Base-by-base conservation (phyloP, 2,888 invertebrate species). In the Brachypterus glaber region DNA sequence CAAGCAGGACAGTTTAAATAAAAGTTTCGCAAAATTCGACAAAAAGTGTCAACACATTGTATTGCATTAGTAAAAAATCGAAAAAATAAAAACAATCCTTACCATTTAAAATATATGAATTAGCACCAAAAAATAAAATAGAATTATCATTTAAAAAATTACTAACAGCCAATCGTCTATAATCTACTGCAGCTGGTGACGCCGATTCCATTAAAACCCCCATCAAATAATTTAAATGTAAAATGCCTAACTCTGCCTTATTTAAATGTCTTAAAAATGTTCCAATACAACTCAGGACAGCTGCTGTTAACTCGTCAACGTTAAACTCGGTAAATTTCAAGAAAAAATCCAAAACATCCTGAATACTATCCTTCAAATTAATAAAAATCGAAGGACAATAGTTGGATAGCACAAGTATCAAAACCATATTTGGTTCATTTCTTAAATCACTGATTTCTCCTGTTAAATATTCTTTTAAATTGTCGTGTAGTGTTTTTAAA, bases 301-400 rank as follows among this genome's bases (percentile, higher is more conserved):
- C 53, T 47, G 58, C 52, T 25, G 53, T 54, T 40, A 61, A 45
- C 42, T 62, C 58, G 32, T 60, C 58, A 35, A 58, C 52, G 44
- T 18, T 58, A 45, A 48, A 45, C 38, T 48, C 42, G 39, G 56
- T 55, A 35, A 53, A 52, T 8, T 41, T 41, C 26, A 55, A 34
- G 21, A 63, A 49, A 43, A 52, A 55, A 42, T 56, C 50, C 32
- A 62, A 38, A n/a, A 54, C 52, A 27, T 57, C 53, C 39, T 56
- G 51, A 36, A 51, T 53, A 13, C 47, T 51, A 25, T 53, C 42
- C 39, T 50, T 46, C 11, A 60, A 43, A 35, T 47, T 48, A 31
- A 50, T 50, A n/a, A 60, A 44, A 33, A 55, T 51, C 33, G 58
- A 59, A 3, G 60, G 58, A 42, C 59, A 62, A 44, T 55, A 58